Evolutionary conservation across 2,113 vertebrate genomes (phyloP).

Genomic region (Misgurnus mizolepis): DNA sequence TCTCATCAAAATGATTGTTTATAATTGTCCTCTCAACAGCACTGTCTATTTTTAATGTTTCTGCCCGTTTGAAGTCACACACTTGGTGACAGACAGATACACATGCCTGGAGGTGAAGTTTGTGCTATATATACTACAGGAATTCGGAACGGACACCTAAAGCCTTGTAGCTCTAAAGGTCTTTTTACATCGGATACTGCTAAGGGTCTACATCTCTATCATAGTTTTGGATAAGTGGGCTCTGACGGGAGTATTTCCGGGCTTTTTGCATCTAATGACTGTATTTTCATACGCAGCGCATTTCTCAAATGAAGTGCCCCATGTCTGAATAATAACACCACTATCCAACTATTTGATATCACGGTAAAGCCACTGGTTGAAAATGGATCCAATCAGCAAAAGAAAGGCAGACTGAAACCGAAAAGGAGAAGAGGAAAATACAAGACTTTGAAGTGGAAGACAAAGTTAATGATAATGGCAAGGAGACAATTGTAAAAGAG

Average conservation of each 20-base stretch:
- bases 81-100: constrained; percentile 51
- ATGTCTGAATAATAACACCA: background rate
- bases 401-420: background rate
- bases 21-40: constrained; percentile 51
- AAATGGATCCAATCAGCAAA: background rate
- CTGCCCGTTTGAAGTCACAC: constrained; percentile 38
- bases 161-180: constrained; percentile 6
- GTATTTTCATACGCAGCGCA: background rate
- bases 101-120: constrained; percentile 50
- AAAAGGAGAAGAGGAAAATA: background rate
- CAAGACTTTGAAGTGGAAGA: background rate
- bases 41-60: constrained; percentile 51
- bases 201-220: background rate
- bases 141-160: constrained; percentile 34
- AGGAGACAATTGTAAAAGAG: background rate
- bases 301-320: background rate
- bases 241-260: background rate
- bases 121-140: constrained; percentile 44
- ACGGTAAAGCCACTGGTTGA: background rate
- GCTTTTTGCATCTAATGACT: background rate
- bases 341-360: background rate
- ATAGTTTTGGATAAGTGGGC: background rate
- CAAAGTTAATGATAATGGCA: constrained; percentile 22
- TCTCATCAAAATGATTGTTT: constrained; percentile 51
- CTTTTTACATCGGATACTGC: constrained; percentile 5